Evolutionary conservation across 2,797 vertebrate genomes (phyloP).

Genomic region (Hemitrygon akajei): DNA sequence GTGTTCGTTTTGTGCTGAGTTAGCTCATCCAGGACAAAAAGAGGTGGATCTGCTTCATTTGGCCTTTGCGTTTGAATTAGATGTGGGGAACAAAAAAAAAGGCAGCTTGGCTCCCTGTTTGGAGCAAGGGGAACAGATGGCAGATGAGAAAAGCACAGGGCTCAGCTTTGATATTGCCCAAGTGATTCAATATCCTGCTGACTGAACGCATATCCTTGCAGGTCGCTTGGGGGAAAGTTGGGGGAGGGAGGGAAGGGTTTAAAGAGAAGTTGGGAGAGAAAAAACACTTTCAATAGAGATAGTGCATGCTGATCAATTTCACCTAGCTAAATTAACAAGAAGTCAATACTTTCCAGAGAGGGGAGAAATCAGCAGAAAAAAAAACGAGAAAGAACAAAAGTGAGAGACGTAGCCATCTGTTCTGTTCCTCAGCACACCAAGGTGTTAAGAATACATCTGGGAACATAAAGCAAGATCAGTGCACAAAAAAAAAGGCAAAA

Average conservation of each 20-base stretch:
- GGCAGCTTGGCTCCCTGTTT: not conserved
- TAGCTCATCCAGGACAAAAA: not conserved
- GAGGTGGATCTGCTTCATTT: not conserved
- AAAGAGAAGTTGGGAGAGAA: not conserved
- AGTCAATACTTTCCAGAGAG: constrained; percentile 10
- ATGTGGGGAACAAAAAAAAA: not conserved
- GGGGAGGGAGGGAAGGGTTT: too few species aligned
- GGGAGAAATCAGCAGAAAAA: constrained; percentile 8
- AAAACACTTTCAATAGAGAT: not conserved
- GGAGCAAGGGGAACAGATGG: not conserved
- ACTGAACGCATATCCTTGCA: not conserved
- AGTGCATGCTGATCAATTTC: not conserved
- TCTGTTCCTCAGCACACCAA: constrained; percentile 23
- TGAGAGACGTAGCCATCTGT: constrained; percentile 26
- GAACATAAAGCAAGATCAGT: constrained; percentile 7
- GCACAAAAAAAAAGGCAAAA: not conserved
- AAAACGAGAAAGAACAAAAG: not conserved
- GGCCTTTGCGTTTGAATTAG: not conserved
- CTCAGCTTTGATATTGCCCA: constrained; percentile 26
- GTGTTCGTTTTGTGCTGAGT: not conserved
- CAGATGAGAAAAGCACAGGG: constrained; percentile 7
- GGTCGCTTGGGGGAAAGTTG: not conserved
- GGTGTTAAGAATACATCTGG: constrained; percentile 26
- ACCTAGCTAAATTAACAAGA: not conserved
- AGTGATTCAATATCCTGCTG: constrained; percentile 28